Base-by-base conservation (phyloP, 1,140 invertebrate species). In the Heliothis virescens region DNA sequence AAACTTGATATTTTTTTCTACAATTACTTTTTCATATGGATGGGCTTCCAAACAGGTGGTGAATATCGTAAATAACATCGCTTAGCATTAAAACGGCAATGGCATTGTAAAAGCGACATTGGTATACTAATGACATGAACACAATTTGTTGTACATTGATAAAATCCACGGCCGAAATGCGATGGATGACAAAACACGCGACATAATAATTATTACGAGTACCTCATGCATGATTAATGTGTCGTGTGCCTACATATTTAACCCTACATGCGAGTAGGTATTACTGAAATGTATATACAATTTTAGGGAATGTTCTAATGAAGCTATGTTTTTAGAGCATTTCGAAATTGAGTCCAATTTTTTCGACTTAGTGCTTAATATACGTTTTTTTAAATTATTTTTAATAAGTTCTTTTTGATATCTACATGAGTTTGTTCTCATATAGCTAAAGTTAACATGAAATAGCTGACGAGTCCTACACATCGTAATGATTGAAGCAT, bases 111-210 rank as follows among this genome's bases (percentile, higher is more conserved):
- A 62, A 76, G 50, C 47, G 60, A 53, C 74, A 76, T 76, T 76
- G 60, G 60, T 76, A 52, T 16, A 52, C 59, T 83, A 79, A 82
- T 79, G 55, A 77, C 80, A 69, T 34, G 72, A 79, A 79, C 69
- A 80, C 79, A 86, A 84, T 88, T 88, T 87, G 73, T 75, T 50
- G 52, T 82, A 65, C 83, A 82, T 79, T 86, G 85, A 88, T 88
- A 87, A 85, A 71, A 85, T 85, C 83, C 82, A 81, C 77, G 47
- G 79, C 63, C 75, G 47, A 84, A 84, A 86, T 77, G 81, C 83
- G 79, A 84, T 79, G 80, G 76, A 89, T 87, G 84, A 86, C 82
- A 86, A 84, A 82, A 83, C 87, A 89, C 87, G 87, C 86, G 82
- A 89, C 63, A 83, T 77, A 52, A 85, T 85, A 87, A 87, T 89